Evolutionary conservation across 2,113 vertebrate genomes (phyloP).

Genomic region (Pao palembangensis): DNA sequence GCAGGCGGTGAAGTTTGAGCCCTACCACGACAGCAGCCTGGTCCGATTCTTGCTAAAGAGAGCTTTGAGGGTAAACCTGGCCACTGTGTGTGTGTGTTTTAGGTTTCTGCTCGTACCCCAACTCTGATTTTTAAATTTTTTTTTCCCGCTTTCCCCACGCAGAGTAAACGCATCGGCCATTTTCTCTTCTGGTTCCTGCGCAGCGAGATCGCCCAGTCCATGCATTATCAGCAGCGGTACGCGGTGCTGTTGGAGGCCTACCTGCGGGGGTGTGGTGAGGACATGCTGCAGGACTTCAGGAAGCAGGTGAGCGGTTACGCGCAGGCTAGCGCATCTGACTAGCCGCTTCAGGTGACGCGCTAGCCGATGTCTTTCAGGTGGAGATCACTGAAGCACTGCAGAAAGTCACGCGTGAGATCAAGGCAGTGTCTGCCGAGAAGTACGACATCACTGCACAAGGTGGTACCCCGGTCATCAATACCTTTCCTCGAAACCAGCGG

Average conservation of each 20-base stretch:
- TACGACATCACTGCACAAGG: conserved; percentile 95
- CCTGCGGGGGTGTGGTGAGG: conserved; percentile 89
- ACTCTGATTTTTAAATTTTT: not conserved
- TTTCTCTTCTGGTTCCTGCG: conserved; percentile 99
- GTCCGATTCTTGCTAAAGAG: conserved; percentile 93
- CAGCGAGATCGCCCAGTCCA: conserved; percentile 98
- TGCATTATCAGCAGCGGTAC: conserved; percentile 96
- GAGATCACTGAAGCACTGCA: conserved; percentile 90
- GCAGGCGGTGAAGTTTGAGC: conserved; percentile 98
- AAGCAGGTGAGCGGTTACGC: conserved; percentile 80
- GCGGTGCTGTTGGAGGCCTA: conserved; percentile 94
- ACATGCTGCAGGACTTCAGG: conserved; percentile 89
- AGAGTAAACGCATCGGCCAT: conserved; percentile 97
- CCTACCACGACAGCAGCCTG: conserved; percentile 94
- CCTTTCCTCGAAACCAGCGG: too few species aligned
- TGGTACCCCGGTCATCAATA: conserved; percentile 54
- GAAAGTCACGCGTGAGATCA: conserved; percentile 92
- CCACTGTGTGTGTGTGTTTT: not conserved
- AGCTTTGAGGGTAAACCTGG: conserved; percentile 84
- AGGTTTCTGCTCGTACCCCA: not conserved
- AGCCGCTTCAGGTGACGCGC: not conserved
- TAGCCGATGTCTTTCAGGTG: conserved; percentile 62
- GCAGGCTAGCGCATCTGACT: not conserved
- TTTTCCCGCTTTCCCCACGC: conserved; percentile 9
- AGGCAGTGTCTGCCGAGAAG: conserved; percentile 89